phyloP scores from a whole-genome alignment of 2,797 vertebrate genomes.

The Hippocampus kuda region DNA sequence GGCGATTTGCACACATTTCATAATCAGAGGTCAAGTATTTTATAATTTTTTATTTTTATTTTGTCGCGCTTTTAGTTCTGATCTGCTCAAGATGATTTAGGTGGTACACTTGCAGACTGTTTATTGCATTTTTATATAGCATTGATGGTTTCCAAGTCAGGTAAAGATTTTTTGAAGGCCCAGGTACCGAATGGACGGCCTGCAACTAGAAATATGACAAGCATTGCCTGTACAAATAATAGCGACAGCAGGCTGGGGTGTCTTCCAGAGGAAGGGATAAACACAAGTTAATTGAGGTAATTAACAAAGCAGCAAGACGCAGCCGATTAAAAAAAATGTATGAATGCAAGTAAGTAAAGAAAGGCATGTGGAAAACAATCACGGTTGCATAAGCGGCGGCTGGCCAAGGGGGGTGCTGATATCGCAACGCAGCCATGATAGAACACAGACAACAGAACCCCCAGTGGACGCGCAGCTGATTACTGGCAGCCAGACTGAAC shows the following conservation, averaged over 20 bases:
- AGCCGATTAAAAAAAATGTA: constrained; percentile 4
- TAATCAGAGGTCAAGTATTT: too few relatives aligned
- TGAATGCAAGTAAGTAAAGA: constrained; percentile 13
- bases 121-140: too few relatives aligned
- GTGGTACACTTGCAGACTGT: too few relatives aligned
- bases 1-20: too few relatives aligned
- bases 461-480: constrained; percentile 51
- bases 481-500: constrained; percentile 47
- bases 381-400: constrained; percentile 22
- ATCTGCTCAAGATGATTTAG: too few relatives aligned
- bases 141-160: not conserved
- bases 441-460: constrained; percentile 42
- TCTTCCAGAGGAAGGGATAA: not conserved
- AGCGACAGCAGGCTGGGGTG: not conserved
- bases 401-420: constrained; percentile 31
- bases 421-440: constrained; percentile 42
- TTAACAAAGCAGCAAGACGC: constrained; percentile 5
- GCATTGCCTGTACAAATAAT: not conserved
- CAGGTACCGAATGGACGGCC: not conserved
- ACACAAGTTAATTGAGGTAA: not conserved
- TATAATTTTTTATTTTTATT: too few relatives aligned
- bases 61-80: too few relatives aligned
- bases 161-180: not conserved
- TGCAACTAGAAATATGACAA: not conserved
- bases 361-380: constrained; percentile 17